Evolutionary conservation across 2,797 vertebrate species (phyloP).

Genomic region (Galagoides demidoff): DNA sequence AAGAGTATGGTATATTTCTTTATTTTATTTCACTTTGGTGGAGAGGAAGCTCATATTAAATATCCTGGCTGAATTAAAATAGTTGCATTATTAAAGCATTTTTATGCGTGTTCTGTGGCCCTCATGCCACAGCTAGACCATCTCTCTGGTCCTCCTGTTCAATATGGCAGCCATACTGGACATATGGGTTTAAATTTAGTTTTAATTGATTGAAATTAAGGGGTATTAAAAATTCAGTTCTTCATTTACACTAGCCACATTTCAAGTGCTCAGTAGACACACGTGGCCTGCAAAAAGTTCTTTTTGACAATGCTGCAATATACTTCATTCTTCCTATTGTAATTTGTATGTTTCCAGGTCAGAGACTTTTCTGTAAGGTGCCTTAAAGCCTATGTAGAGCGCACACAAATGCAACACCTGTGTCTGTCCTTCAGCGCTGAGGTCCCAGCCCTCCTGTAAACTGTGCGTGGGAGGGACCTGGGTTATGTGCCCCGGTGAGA

Average conservation of each 20-base stretch:
- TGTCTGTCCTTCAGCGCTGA: background rate
- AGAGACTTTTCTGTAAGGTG: background rate
- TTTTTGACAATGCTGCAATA: background rate
- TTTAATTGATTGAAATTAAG: background rate
- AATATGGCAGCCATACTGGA: background rate
- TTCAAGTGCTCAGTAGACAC: background rate
- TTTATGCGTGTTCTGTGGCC: background rate
- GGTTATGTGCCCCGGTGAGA: no score
- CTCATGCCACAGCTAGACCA: background rate
- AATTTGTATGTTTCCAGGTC: constrained; percentile 31
- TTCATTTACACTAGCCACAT: background rate
- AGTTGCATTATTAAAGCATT: background rate
- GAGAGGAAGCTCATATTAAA: background rate
- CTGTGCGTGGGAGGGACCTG: no score
- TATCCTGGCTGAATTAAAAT: background rate
- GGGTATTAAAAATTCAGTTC: background rate
- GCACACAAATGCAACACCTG: background rate
- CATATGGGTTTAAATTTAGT: background rate
- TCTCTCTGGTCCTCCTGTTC: background rate
- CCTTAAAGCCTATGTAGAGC: background rate
- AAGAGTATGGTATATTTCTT: background rate
- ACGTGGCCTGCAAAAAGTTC: background rate
- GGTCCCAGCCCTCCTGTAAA: no score
- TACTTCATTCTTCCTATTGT: background rate
- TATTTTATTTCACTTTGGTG: background rate